phyloP scores from a whole-genome alignment of 2,888 invertebrate genomes.

The Trypoxylon attenuatum region DNA sequence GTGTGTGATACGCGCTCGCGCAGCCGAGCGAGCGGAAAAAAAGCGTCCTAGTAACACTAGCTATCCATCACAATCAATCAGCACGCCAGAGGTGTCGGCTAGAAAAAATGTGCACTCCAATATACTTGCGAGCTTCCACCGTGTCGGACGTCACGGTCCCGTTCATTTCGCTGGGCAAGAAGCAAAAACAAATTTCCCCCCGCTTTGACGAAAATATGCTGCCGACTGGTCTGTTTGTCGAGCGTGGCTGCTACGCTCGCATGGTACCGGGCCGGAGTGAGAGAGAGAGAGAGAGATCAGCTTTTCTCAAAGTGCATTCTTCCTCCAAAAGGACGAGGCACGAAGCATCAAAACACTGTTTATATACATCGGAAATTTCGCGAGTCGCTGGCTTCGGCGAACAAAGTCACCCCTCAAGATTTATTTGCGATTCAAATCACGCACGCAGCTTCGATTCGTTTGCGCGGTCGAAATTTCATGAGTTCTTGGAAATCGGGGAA shows the following conservation, averaged over 20 bases:
- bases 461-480: background rate
- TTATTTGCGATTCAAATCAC: conserved; percentile 8
- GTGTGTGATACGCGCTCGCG: too few relatives aligned
- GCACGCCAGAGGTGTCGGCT: conserved; percentile 38
- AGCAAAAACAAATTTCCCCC: conserved; percentile 27
- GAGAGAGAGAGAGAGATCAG: background rate
- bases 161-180: conserved; percentile 33
- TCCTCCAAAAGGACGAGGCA: background rate
- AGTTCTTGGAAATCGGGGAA: background rate
- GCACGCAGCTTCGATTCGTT: background rate
- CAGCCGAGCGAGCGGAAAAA: conserved; percentile 26
- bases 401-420: conserved; percentile 1
- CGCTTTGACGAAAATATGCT: background rate
- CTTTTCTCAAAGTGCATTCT: background rate
- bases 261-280: background rate
- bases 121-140: conserved; percentile 31
- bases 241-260: background rate
- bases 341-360: background rate
- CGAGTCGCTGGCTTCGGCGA: background rate
- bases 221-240: conserved; percentile 17
- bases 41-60: conserved; percentile 46
- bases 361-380: background rate
- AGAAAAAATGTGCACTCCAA: conserved; percentile 34
- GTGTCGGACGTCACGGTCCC: conserved; percentile 21
- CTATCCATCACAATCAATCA: conserved; percentile 59